Evolutionary conservation across 2,113 vertebrate species (phyloP).

Genomic region (Chaenocephalus aceratus): DNA sequence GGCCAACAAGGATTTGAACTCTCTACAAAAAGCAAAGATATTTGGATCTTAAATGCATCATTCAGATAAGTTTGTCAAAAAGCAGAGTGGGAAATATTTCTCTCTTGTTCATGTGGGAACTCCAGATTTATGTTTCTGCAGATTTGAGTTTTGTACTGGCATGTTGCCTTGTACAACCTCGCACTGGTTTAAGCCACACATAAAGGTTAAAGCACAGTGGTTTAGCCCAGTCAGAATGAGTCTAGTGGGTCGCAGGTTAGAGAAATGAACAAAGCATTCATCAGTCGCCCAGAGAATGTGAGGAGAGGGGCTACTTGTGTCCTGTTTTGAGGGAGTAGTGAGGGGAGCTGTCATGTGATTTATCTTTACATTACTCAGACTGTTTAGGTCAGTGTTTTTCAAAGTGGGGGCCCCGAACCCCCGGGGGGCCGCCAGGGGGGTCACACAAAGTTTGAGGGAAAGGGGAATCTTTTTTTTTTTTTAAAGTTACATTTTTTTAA

Average conservation of each 20-base stretch:
- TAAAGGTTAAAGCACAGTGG: slow-evolving; percentile 45
- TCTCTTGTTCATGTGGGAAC: slow-evolving; percentile 2
- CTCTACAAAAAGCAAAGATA: neutral
- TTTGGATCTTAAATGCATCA: slow-evolving; percentile 24
- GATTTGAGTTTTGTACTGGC: slow-evolving; percentile 19
- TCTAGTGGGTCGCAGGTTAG: slow-evolving; percentile 46
- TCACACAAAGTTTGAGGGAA: too few species aligned
- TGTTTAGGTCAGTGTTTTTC: too few species aligned
- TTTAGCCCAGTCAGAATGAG: slow-evolving; percentile 19
- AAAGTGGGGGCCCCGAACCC: too few species aligned
- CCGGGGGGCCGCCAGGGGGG: too few species aligned
- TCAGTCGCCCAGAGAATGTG: slow-evolving; percentile 40
- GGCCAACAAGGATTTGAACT: neutral
- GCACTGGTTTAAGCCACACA: slow-evolving; percentile 36
- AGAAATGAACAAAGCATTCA: slow-evolving; percentile 47
- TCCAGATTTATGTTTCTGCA: slow-evolving; percentile 15
- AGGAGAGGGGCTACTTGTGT: slow-evolving; percentile 34
- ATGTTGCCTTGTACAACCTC: slow-evolving; percentile 26
- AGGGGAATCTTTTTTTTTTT: too few species aligned
- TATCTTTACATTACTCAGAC: slow-evolving; percentile 20
- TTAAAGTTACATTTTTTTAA: too few species aligned
- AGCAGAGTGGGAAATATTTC: neutral
- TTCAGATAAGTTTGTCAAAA: slow-evolving; percentile 29
- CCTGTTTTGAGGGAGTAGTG: slow-evolving; percentile 24
- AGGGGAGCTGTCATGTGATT: slow-evolving; percentile 47